Conservation (phyloP, 2,113 vertebrate genomes). For the Phylloscopus trochiloides region DNA sequence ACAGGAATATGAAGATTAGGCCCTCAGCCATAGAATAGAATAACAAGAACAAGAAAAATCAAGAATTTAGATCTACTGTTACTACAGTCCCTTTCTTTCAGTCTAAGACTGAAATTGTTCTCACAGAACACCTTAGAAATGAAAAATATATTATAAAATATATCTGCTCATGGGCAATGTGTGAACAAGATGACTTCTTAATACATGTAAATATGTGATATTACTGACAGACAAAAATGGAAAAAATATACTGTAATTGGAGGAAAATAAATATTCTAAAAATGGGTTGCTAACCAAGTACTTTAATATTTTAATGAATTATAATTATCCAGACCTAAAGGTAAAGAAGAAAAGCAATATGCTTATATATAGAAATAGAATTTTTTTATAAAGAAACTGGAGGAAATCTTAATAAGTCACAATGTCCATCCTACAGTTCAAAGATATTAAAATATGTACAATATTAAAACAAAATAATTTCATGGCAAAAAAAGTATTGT, state of each 20-base stretch:
- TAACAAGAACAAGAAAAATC: background rate
- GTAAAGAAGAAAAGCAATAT: background rate
- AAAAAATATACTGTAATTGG: background rate
- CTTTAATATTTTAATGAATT: background rate
- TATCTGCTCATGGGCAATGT: background rate
- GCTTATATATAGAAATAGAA: background rate
- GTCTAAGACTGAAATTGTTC: background rate
- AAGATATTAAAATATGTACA: background rate
- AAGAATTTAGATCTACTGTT: background rate
- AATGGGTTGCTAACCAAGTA: background rate
- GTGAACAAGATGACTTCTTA: background rate
- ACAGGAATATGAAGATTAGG: background rate
- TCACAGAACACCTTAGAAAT: background rate
- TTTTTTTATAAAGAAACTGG: background rate
- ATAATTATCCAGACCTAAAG: background rate
- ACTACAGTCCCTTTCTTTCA: background rate
- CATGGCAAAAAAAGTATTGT: background rate
- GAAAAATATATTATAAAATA: background rate
- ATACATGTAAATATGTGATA: background rate
- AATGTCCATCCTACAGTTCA: background rate
- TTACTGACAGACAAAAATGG: background rate
- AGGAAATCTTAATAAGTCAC: background rate
- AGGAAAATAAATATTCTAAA: background rate
- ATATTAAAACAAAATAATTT: background rate
- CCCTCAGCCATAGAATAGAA: background rate